Evolutionary conservation across 2,888 invertebrate genomes (phyloP), one percentile per base, ranked within the genome.

Genomic region (Drosophila picticornis): DNA sequence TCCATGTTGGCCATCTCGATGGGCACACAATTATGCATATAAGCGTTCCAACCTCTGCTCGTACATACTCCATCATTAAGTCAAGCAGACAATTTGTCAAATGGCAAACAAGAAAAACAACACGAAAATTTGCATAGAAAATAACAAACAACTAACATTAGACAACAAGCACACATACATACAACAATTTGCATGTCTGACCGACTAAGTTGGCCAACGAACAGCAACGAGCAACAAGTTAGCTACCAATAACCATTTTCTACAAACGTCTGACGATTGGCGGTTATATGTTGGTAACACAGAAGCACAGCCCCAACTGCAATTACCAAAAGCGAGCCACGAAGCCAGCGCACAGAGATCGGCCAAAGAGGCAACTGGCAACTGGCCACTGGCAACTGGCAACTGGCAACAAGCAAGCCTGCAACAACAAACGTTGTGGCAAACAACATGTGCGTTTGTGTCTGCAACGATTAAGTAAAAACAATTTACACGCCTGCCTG

Each of bases 401-500:
- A 71, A 72, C 22, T 7, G 22, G 11, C 48, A 34, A 43, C 46
- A 46, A 46, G 46, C 64, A 72, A 55, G 61, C 36, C 16, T 43
- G 38, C 51, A 69, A 63, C 67, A 53, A 32, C 51, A 31, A 29
- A 55, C 52, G 48, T 56, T 79, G 75, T 63, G 75, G 78, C 80
- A 74, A 81, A 72, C 83, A 84, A 77, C 84, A 88, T 88, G 85
- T 84, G 84, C 85, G 85, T 84, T 88, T 84, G 81, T 84, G 88
- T 84, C 88, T 80, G 83, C 84, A 86, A 77, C 88, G 89, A 90
- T 90, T 90, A 89, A 89, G 89, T 90, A 88, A 89, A 90, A 89
- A 90, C 90, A 88, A 90, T 90, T 89, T 89, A 89, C 90, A 89
- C 89, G 89, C 90, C 88, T 90, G 90, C 90, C 89, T 77, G 75